These are phyloP conservation scores for Antheraea mylitta DNA, from an alignment of 1,140 invertebrate species.

Conservation along the genomic window DNA sequence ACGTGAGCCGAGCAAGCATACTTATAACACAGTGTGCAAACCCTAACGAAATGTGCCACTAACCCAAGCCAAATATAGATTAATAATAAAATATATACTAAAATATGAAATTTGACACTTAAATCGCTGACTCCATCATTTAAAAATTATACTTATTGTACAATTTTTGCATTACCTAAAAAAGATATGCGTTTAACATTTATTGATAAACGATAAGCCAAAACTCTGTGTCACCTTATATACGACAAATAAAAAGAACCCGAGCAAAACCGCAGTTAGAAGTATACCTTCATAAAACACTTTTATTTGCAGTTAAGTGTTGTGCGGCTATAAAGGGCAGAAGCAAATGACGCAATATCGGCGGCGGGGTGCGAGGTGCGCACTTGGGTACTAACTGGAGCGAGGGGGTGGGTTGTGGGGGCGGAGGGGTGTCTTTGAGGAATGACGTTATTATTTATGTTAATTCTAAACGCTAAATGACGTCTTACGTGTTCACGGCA, in stretches of 20 bases:
- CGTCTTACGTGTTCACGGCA: slow-evolving; percentile 64
- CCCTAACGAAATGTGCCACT: no score
- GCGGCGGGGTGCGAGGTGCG: slow-evolving; percentile 14
- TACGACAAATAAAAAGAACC: not conserved
- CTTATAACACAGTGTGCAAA: no score
- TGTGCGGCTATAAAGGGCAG: slow-evolving; percentile 62
- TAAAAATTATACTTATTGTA: no score
- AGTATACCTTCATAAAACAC: slow-evolving; percentile 15
- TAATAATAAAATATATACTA: no score
- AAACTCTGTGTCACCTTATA: not conserved
- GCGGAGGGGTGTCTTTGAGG: slow-evolving; percentile 38
- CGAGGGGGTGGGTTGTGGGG: slow-evolving; percentile 12
- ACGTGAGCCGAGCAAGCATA: no score
- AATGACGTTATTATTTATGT: slow-evolving; percentile 76
- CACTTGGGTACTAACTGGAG: slow-evolving; percentile 1
- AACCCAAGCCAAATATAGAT: no score
- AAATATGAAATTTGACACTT: no score
- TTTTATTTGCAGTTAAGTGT: slow-evolving; percentile 73
- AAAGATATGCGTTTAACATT: no score
- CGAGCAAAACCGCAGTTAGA: not conserved
- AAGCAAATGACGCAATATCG: slow-evolving; percentile 64
- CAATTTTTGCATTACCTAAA: no score
- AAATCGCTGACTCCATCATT: no score
- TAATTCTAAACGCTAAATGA: slow-evolving; percentile 70
- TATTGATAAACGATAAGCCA: no score